A percentile compares a stretch with the other conserved stretches of the same genome.
These are phyloP conservation scores for Jordanella pulchra DNA, from an alignment of 2,797 vertebrate genomes.

Conservation along the genomic window DNA sequence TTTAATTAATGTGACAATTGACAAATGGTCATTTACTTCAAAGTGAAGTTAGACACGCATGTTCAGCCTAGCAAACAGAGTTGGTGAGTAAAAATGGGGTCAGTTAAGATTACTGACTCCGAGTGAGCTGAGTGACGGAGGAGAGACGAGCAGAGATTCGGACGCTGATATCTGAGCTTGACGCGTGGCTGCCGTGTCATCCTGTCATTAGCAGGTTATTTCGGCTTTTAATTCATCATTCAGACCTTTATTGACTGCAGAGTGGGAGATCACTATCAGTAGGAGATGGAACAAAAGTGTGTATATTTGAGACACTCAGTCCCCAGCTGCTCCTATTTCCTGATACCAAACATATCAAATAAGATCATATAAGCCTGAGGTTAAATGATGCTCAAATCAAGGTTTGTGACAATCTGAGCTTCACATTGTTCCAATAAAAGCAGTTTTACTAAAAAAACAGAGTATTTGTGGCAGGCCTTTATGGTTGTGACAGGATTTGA, in stretches of 20 bases:
- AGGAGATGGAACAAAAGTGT: constrained; percentile 47
- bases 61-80: constrained; percentile 8
- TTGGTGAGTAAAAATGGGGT: constrained; percentile 19
- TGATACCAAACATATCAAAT: constrained; percentile 66
- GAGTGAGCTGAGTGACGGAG: constrained; percentile 34
- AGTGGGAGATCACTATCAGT: constrained; percentile 74
- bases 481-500: constrained; percentile 49
- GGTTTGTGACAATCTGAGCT: constrained; percentile 4
- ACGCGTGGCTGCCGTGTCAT: constrained; percentile 70
- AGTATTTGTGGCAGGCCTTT: constrained; percentile 42
- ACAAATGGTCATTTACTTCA: background rate
- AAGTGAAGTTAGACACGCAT: constrained; percentile 15
- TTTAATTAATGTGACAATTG: background rate
- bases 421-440: constrained; percentile 10
- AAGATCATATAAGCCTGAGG: constrained; percentile 55
- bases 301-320: constrained; percentile 51
- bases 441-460: constrained; percentile 10
- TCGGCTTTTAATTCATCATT: constrained; percentile 79
- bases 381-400: constrained; percentile 41
- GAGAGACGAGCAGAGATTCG: constrained; percentile 56
- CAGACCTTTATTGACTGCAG: constrained; percentile 77
- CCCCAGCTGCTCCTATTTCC: constrained; percentile 76
- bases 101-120: constrained; percentile 47
- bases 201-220: constrained; percentile 78
- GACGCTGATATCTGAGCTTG: constrained; percentile 57